Evolutionary conservation across 2,888 invertebrate species (phyloP).

Genomic region (Eilema sororculum): DNA sequence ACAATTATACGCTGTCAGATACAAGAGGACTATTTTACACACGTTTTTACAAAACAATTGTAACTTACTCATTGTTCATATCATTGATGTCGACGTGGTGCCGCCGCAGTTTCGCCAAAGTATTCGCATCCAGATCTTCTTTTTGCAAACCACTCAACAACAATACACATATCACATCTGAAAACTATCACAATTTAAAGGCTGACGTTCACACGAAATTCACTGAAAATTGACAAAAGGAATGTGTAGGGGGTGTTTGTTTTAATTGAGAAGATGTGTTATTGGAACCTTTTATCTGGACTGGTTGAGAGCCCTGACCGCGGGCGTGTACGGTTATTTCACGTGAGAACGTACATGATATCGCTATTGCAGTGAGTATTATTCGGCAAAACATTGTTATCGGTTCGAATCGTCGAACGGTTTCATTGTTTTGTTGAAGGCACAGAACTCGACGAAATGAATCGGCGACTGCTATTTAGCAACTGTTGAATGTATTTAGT

Average conservation of each 20-base stretch:
- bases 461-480: constrained; percentile 25
- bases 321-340: constrained; percentile 61
- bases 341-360: constrained; percentile 82
- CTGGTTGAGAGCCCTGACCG: constrained; percentile 66
- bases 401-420: constrained; percentile 45
- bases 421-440: constrained; percentile 42
- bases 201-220: constrained; percentile 13
- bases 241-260: constrained; percentile 10
- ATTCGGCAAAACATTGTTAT: constrained; percentile 78
- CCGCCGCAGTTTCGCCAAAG: constrained; percentile 70
- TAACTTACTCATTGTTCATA: constrained; percentile 73
- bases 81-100: constrained; percentile 74
- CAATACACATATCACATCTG: constrained; percentile 81
- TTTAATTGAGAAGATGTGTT: constrained; percentile 60
- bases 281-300: constrained; percentile 80
- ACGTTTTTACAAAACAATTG: constrained; percentile 24
- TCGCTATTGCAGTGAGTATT: constrained; percentile 67
- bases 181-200: constrained; percentile 59
- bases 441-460: constrained; percentile 23
- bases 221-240: neutral
- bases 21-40: neutral
- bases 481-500: constrained; percentile 22
- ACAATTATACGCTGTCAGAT: neutral
- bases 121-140: constrained; percentile 71
- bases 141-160: constrained; percentile 78